Conservation (phyloP, 2,888 invertebrate genomes). For the Leucophora obtusa region DNA sequence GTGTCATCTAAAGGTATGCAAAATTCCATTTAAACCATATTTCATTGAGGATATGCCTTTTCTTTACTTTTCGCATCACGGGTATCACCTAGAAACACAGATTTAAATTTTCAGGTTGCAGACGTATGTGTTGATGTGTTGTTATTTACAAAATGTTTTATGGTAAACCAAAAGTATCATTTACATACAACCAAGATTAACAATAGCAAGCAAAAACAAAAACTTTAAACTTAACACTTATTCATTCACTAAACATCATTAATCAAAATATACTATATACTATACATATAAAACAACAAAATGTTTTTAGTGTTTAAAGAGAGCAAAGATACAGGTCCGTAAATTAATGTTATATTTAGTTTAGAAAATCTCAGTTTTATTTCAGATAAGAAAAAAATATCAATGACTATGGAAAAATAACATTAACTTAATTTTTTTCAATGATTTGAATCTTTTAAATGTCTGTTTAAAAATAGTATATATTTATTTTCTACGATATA, state of each 20-base stretch:
- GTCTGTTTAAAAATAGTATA: not conserved
- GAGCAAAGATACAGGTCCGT: too few species aligned
- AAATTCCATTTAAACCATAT: slow-evolving; percentile 1
- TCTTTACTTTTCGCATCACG: not conserved
- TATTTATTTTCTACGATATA: not conserved
- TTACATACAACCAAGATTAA: not conserved
- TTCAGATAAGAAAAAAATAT: too few species aligned
- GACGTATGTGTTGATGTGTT: slow-evolving; percentile 7
- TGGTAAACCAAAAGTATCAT: slow-evolving; percentile 6
- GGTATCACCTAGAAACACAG: not conserved
- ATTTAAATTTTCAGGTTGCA: not conserved
- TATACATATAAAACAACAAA: not conserved
- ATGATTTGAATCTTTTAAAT: not conserved
- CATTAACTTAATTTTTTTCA: too few species aligned
- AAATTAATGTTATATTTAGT: too few species aligned
- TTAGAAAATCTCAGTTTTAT: too few species aligned
- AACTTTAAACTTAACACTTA: slow-evolving; percentile 17
- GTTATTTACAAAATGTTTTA: slow-evolving; percentile 3
- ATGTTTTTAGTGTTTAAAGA: not conserved
- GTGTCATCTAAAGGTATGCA: not conserved
- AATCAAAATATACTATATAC: slow-evolving; percentile 7
- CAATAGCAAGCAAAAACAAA: not conserved
- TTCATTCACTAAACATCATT: slow-evolving; percentile 20
- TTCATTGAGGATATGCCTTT: not conserved
- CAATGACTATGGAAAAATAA: too few species aligned